Evolutionary conservation across 1,140 invertebrate species (phyloP).

Genomic region (Listronotus oregonensis): DNA sequence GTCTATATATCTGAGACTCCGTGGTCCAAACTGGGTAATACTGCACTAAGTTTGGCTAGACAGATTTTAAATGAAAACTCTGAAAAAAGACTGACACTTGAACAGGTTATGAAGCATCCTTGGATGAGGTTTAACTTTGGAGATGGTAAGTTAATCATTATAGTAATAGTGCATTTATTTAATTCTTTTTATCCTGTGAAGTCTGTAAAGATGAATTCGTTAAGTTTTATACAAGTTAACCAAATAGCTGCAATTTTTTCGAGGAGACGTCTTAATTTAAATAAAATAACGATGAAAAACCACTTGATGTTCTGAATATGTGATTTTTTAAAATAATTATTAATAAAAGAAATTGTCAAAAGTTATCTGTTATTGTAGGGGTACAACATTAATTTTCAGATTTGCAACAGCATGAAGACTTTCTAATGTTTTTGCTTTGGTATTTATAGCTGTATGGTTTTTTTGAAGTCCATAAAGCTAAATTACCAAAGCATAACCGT

Average conservation of each 20-base stretch:
- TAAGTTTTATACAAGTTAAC: too few species aligned
- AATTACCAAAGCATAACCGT: slow-evolving; percentile 85
- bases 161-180: not conserved
- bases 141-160: slow-evolving; percentile 7
- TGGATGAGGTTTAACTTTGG: slow-evolving; percentile 69
- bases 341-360: not conserved
- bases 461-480: slow-evolving; percentile 82
- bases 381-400: too few species aligned
- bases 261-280: too few species aligned
- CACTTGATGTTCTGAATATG: not conserved
- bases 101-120: slow-evolving; percentile 74
- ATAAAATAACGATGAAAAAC: too few species aligned
- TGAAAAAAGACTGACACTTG: slow-evolving; percentile 66
- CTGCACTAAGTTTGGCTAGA: slow-evolving; percentile 73
- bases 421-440: slow-evolving; percentile 72
- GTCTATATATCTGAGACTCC: slow-evolving; percentile 68
- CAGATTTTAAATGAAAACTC: slow-evolving; percentile 74
- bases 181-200: too few species aligned
- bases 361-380: too few species aligned
- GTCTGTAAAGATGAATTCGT: too few species aligned
- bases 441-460: slow-evolving; percentile 93
- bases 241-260: too few species aligned
- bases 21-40: slow-evolving; percentile 82
- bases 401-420: too few species aligned
- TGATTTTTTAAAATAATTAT: not conserved